Conservation (phyloP, 2,888 invertebrate genomes). For the Folsomia candida region DNA sequence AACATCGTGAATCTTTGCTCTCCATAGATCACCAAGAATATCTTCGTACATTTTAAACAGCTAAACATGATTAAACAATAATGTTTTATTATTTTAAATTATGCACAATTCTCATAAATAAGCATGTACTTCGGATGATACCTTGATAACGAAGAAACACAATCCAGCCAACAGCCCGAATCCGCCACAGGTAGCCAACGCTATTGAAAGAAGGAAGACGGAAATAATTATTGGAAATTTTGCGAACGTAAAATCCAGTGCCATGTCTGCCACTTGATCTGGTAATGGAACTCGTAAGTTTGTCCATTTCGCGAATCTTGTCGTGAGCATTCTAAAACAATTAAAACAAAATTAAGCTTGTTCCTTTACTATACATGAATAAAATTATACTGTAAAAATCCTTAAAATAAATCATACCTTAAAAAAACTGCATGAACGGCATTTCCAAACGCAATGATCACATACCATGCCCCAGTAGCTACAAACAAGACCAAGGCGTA, state of each 20-base stretch:
- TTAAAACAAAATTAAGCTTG: too few relatives aligned
- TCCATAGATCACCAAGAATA: slow-evolving; percentile 66
- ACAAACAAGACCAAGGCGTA: slow-evolving; percentile 58
- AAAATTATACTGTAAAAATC: neutral
- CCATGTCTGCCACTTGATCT: slow-evolving; percentile 44
- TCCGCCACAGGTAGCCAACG: slow-evolving; percentile 70
- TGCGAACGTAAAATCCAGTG: slow-evolving; percentile 57
- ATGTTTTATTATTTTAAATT: slow-evolving; percentile 11
- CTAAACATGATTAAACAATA: slow-evolving; percentile 7
- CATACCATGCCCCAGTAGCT: slow-evolving; percentile 59
- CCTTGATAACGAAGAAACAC: slow-evolving; percentile 67
- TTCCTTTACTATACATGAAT: too few relatives aligned
- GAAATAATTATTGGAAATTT: slow-evolving; percentile 69
- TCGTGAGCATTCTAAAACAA: neutral
- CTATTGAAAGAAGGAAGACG: slow-evolving; percentile 63
- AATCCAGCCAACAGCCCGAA: slow-evolving; percentile 66
- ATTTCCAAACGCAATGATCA: slow-evolving; percentile 68
- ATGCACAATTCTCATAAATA: neutral
- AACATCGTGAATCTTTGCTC: slow-evolving; percentile 51
- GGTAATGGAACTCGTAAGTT: slow-evolving; percentile 29
- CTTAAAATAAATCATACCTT: slow-evolving; percentile 56
- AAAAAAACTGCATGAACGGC: slow-evolving; percentile 65
- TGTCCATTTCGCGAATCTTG: neutral
- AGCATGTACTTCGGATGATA: too few relatives aligned
- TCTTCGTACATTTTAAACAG: slow-evolving; percentile 71